Conservation (phyloP, 2,888 invertebrate genomes). For the Microctonus aethiopoides region DNA sequence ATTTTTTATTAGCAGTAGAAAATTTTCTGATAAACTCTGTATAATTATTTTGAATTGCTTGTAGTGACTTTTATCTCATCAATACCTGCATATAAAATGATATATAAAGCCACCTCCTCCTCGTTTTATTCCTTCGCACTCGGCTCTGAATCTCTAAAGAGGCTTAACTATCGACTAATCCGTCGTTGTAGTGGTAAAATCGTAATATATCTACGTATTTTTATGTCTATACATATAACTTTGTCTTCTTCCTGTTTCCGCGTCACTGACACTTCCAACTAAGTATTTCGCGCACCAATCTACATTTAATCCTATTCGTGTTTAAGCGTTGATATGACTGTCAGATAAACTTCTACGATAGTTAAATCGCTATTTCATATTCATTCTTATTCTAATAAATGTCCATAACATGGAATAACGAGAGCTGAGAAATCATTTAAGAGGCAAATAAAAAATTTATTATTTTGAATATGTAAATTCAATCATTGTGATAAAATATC, state of each 20-base stretch:
- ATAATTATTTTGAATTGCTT: neutral
- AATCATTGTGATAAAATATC: too few species aligned
- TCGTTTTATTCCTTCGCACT: neutral
- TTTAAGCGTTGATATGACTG: neutral
- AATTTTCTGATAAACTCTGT: neutral
- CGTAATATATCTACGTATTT: neutral
- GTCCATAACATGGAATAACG: neutral
- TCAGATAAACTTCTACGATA: conserved; percentile 1
- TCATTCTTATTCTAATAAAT: neutral
- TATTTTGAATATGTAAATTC: neutral
- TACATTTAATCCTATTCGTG: conserved; percentile 4
- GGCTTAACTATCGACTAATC: conserved; percentile 4
- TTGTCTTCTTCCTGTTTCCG: neutral
- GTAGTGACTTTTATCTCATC: neutral
- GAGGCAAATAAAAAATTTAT: neutral
- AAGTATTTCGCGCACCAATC: neutral
- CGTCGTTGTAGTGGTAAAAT: neutral
- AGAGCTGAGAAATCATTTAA: neutral
- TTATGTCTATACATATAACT: neutral
- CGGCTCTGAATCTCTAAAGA: neutral
- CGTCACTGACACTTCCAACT: neutral
- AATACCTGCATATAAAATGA: neutral
- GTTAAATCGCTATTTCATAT: neutral
- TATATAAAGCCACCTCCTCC: neutral
- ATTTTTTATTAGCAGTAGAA: neutral